Evolutionary conservation across 1,140 invertebrate species (phyloP), one percentile per base, ranked within the genome.

Genomic region (Drosophila ogumai): DNA sequence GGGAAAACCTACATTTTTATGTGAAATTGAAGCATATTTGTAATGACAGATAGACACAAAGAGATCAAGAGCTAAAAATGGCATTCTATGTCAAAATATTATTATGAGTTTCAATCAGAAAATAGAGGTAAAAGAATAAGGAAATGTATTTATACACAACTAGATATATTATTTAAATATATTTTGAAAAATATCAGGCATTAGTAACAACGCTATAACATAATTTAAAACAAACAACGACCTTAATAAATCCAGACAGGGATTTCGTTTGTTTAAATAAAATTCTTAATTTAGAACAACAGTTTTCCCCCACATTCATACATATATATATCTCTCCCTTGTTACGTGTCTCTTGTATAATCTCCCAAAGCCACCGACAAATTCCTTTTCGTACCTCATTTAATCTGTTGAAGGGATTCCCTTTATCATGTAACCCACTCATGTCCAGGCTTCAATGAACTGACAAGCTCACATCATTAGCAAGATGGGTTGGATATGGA

Each of bases 21-120:
- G 56, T 57, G 75, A 72, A 87, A 86, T 63, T 82, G 61, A 82
- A 85, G 81, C 66, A 82, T 76, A 87, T 88, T 85, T 82, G 63
- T 79, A 88, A 66, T 79, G 82, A 86, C 82, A 82, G 82, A 86
- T 66, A 58, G 79, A 84, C 75, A 59, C 41, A 81, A 82, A 73
- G 75, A 73, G 79, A 81, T 71, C 74, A 82, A 58, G 79, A 22
- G 59, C 66, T 32, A 69, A 54, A 69, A 36, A 63, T 41, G 15
- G 60, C 17, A 58, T 40, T 31, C 12, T 13, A 32, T 32, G 60
- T 41, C n/a, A 31, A 41, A 64, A 28, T 31, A 38, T 56, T 38
- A 25, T 61, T 12, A 17, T 15, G 8, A 49, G 4, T 34, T 49
- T 25, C 32, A 34, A 34, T 52, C 50, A 36, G 6, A 52, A 34